phyloP scores from a whole-genome alignment of 2,888 invertebrate species.

The Spodoptera littoralis region DNA sequence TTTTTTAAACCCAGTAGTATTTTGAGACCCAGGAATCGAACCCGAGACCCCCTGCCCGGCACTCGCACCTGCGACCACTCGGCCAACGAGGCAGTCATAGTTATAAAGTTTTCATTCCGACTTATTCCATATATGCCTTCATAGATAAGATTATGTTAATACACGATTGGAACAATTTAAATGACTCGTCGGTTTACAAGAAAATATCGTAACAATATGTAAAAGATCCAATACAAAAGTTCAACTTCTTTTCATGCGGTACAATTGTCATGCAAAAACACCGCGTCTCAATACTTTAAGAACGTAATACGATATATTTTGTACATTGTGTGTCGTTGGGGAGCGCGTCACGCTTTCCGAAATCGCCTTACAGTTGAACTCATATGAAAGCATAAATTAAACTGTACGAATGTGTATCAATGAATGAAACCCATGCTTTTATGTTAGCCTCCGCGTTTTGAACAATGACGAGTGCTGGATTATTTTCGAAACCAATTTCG shows the following conservation, averaged over 20 bases:
- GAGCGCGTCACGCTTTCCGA: slow-evolving; percentile 39
- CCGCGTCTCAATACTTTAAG: slow-evolving; percentile 24
- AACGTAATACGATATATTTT: slow-evolving; percentile 36
- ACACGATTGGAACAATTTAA: slow-evolving; percentile 13
- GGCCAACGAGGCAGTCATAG: too few relatives aligned
- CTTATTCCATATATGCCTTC: neutral
- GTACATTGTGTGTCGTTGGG: slow-evolving; percentile 33
- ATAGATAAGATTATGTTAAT: slow-evolving; percentile 18
- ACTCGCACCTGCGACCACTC: too few relatives aligned
- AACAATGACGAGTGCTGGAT: slow-evolving; percentile 53
- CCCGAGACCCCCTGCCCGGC: too few relatives aligned
- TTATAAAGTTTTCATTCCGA: neutral
- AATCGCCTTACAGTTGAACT: slow-evolving; percentile 50
- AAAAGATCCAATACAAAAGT: slow-evolving; percentile 40
- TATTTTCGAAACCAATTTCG: slow-evolving; percentile 57
- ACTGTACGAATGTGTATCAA: slow-evolving; percentile 41
- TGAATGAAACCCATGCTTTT: slow-evolving; percentile 43
- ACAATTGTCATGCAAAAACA: slow-evolving; percentile 48
- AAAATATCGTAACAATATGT: slow-evolving; percentile 31
- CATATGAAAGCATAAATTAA: slow-evolving; percentile 52
- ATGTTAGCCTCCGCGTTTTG: slow-evolving; percentile 37
- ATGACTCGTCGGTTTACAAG: slow-evolving; percentile 23
- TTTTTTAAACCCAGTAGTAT: too few relatives aligned
- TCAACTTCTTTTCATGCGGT: slow-evolving; percentile 35
- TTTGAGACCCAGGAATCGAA: too few relatives aligned